phyloP scores from a whole-genome alignment of 2,888 invertebrate genomes.

The Nephrotoma guestfalica region DNA sequence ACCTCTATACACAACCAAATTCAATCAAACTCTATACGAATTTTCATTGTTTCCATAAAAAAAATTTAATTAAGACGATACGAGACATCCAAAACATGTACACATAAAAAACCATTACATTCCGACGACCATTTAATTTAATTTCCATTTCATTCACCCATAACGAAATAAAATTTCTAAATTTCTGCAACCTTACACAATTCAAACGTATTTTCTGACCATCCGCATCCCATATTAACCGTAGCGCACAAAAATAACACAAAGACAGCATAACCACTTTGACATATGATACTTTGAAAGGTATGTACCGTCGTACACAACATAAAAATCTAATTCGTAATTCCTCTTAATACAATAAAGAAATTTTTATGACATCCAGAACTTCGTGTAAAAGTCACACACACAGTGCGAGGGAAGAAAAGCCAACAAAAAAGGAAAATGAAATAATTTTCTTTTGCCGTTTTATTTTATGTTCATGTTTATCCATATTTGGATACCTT shows the following conservation, averaged over 20 bases:
- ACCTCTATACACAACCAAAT: neutral
- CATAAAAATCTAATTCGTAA: neutral
- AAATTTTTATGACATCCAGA: neutral
- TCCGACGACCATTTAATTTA: neutral
- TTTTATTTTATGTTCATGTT: neutral
- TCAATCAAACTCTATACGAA: neutral
- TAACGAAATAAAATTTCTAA: neutral
- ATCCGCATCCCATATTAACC: neutral
- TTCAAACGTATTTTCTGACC: neutral
- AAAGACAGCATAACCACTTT: neutral
- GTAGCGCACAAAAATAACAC: neutral
- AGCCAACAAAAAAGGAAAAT: neutral
- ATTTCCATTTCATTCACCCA: neutral
- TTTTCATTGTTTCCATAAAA: neutral
- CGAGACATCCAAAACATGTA: neutral
- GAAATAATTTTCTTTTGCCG: neutral
- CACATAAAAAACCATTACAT: neutral
- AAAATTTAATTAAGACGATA: neutral
- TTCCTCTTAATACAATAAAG: neutral
- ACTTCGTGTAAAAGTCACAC: neutral
- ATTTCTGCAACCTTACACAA: neutral
- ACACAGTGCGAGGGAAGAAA: neutral
- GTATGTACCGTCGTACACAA: neutral
- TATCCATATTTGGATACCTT: neutral
- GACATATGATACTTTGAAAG: neutral